Conservation (phyloP, 2,888 invertebrate genomes). For the Hydrotaea diabolus region DNA sequence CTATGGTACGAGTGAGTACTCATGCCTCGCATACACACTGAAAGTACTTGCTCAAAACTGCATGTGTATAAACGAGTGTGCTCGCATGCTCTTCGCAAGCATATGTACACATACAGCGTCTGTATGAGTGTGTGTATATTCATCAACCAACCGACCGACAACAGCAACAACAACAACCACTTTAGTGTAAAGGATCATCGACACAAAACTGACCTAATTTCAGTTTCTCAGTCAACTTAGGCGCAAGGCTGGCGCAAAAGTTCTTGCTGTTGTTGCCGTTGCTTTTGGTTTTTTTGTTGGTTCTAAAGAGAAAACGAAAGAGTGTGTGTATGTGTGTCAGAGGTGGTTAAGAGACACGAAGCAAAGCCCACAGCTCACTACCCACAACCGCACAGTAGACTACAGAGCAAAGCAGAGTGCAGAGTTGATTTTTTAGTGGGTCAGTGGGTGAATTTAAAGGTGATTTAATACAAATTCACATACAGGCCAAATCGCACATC, state of each 20-base stretch:
- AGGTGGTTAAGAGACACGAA: conserved; percentile 31
- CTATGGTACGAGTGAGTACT: not conserved
- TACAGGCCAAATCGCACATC: conserved; percentile 21
- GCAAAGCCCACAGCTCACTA: not conserved
- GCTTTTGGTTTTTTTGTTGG: conserved; percentile 41
- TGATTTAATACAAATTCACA: conserved; percentile 61
- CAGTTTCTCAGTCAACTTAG: conserved; percentile 76
- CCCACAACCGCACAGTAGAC: not conserved
- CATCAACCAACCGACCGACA: conserved; percentile 35
- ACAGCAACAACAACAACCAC: conserved; percentile 48
- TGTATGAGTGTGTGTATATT: not conserved
- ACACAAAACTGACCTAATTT: conserved; percentile 81
- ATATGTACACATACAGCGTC: conserved; percentile 49
- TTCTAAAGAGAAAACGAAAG: not conserved
- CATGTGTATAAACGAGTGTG: conserved; percentile 41
- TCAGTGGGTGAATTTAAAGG: conserved; percentile 67
- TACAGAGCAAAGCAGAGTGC: conserved; percentile 23
- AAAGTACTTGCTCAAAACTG: conserved; percentile 48
- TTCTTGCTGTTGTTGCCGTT: conserved; percentile 41
- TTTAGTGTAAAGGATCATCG: conserved; percentile 79
- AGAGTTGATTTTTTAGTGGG: conserved; percentile 66
- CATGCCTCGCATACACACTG: conserved; percentile 45
- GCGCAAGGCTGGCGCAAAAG: conserved; percentile 70
- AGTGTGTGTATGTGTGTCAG: not conserved
- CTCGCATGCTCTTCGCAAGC: conserved; percentile 21